A percentile compares a stretch with the other conserved stretches of the same genome.
Evolutionary conservation across 2,888 invertebrate species (phyloP).

Genomic region (Sinhomidia bicolor): DNA sequence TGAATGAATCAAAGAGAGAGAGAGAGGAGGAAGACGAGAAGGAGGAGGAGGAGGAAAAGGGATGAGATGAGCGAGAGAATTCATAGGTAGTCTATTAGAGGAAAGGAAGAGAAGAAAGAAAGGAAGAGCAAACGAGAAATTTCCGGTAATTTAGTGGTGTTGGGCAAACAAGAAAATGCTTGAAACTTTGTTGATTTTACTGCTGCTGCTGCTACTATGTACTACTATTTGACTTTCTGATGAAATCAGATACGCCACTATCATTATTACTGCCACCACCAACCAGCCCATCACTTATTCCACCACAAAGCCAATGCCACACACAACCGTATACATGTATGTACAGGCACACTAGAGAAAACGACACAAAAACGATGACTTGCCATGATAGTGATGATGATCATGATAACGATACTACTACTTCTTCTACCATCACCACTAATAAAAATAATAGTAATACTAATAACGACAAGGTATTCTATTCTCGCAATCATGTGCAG

Average conservation of each 20-base stretch:
- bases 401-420: no score
- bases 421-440: no score
- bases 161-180: constrained; percentile 67
- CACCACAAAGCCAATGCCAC: no score
- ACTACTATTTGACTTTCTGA: constrained; percentile 69
- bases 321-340: no score
- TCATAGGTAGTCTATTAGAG: constrained; percentile 29
- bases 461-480: no score
- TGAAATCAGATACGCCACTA: constrained; percentile 63
- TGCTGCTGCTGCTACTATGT: no score
- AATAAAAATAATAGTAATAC: no score
- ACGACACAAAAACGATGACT: neutral
- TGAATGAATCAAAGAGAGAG: constrained; percentile 57
- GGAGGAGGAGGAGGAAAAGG: constrained; percentile 7
- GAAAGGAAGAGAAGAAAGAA: neutral
- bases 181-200: constrained; percentile 70
- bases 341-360: no score
- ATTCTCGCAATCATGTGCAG: neutral
- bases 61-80: constrained; percentile 20
- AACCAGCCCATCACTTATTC: neutral
- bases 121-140: constrained; percentile 64
- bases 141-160: constrained; percentile 74
- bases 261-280: neutral
- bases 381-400: neutral
- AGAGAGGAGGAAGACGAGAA: no score